A percentile compares a stretch with the other conserved stretches of the same genome.
Conservation (phyloP, 2,797 vertebrate genomes). For the Rhabdomys pumilio region DNA sequence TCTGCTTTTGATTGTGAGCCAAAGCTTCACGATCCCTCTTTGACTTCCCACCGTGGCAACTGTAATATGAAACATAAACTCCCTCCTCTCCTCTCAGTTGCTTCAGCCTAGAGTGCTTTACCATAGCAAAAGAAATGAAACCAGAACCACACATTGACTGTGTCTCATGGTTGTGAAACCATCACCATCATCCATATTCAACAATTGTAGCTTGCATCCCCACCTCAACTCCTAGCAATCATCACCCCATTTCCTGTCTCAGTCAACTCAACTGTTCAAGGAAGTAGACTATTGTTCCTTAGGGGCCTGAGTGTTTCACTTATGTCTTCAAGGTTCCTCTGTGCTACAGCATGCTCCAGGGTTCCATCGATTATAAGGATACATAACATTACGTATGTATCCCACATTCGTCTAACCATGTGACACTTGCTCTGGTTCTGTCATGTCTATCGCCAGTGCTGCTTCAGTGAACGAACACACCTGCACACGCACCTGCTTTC, state of each 20-base stretch:
- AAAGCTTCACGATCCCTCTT: not conserved
- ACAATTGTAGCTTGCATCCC: not conserved
- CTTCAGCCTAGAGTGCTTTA: not conserved
- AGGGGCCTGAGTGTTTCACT: not conserved
- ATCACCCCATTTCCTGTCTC: not conserved
- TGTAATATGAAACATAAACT: not conserved
- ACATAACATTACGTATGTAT: not conserved
- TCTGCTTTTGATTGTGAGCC: not conserved
- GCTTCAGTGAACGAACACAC: not conserved
- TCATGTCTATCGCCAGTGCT: too few relatives aligned
- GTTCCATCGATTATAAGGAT: slow-evolving; percentile 18
- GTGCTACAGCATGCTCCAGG: not conserved
- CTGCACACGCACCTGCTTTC: not conserved
- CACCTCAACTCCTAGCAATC: not conserved
- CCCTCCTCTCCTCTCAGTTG: not conserved
- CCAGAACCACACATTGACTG: not conserved
- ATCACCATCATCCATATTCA: not conserved
- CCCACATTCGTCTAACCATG: not conserved
- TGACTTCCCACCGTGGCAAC: not conserved
- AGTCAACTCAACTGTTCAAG: not conserved
- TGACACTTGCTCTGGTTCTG: not conserved
- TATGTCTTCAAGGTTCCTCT: not conserved
- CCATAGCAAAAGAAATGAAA: not conserved
- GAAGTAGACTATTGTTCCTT: not conserved
- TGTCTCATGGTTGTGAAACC: not conserved